These are phyloP conservation scores for Drosophila kambysellisi DNA, from an alignment of 2,888 invertebrate genomes.

Conservation along the genomic window DNA sequence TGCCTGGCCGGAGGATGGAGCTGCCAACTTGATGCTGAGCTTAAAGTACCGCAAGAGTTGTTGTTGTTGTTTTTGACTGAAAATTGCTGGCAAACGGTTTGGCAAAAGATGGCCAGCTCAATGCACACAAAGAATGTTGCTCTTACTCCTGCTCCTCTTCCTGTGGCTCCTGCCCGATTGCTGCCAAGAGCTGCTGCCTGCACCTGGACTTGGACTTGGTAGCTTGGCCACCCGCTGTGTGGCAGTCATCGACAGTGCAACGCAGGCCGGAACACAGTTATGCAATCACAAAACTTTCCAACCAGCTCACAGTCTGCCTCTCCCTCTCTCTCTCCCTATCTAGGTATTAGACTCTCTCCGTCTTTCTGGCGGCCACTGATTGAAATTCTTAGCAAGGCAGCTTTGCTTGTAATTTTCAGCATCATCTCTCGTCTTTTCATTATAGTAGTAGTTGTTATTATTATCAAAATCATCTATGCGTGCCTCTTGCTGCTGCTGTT, in stretches of 20 bases:
- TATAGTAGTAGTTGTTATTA: slow-evolving; percentile 36
- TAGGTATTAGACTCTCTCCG: slow-evolving; percentile 13
- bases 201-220: slow-evolving; percentile 16
- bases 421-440: slow-evolving; percentile 60
- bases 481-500: slow-evolving; percentile 25
- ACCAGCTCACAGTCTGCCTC: slow-evolving; percentile 5
- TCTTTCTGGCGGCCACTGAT: slow-evolving; percentile 61
- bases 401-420: slow-evolving; percentile 62
- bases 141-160: slow-evolving; percentile 12
- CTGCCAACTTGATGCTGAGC: slow-evolving; percentile 38
- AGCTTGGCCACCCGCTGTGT: slow-evolving; percentile 48
- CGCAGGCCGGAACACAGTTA: slow-evolving; percentile 56
- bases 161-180: slow-evolving; percentile 17
- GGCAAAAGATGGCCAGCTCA: slow-evolving; percentile 48
- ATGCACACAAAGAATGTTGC: slow-evolving; percentile 55
- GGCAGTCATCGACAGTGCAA: slow-evolving; percentile 31
- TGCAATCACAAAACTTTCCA: slow-evolving; percentile 73
- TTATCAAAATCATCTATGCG: slow-evolving; percentile 65
- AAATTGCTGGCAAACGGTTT: slow-evolving; percentile 56
- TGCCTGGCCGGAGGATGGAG: slow-evolving; percentile 6
- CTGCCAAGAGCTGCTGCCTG: slow-evolving; percentile 12
- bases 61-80: slow-evolving; percentile 64
- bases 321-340: background rate
- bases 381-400: slow-evolving; percentile 65
- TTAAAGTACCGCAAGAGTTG: slow-evolving; percentile 61